Evolutionary conservation across 2,888 invertebrate species (phyloP), one percentile per base, ranked within the genome.

Genomic region (Eilema griseolum): DNA sequence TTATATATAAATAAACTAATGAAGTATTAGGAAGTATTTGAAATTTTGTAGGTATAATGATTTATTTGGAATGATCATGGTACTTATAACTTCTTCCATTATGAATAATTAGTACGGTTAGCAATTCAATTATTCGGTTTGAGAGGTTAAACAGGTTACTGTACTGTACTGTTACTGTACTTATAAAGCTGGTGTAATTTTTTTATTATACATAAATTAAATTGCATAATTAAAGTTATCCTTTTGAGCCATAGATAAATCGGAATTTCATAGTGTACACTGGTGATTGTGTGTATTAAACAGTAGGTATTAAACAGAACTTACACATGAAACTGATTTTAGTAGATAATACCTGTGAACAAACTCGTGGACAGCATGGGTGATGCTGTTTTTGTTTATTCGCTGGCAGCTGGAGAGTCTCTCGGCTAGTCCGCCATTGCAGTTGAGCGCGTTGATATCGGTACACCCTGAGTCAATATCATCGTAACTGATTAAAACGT

Each of bases 361-460:
- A 92, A 20, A 85, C 86, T 72, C 93, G 85, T 0, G 95, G 95
- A 71, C 95, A 95, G 72, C 96, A 96, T 0, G 96, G 96, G 83
- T 96, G 96, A 77, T 95, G 95, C 75, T 95, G 95, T 74, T 93
- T 93, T 0, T 91, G 93, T 74, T 91, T 93, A 77, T 90, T 92
- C 1, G 91, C 86, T 0, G 95, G 95, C 61, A 95, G 79, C 75
- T 96, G 96, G 73, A 96, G 91, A 64, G 96, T 96, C 89, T 96
- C 96, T 74, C 96, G 95, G 80, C 96, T 96, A 83, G 97, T 96
- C 77, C 96, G 95, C 92, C 97, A 97, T 63, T 95, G 95, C 62
- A 96, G 93, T 87, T 97, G 97, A 76, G 97, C 97, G 67, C 96
- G 95, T 84, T 96, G 96, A 88, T 97, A 97, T 83, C 96, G 94